Base-by-base conservation (phyloP, 2,113 vertebrate species). In the Panthera leo region DNA sequence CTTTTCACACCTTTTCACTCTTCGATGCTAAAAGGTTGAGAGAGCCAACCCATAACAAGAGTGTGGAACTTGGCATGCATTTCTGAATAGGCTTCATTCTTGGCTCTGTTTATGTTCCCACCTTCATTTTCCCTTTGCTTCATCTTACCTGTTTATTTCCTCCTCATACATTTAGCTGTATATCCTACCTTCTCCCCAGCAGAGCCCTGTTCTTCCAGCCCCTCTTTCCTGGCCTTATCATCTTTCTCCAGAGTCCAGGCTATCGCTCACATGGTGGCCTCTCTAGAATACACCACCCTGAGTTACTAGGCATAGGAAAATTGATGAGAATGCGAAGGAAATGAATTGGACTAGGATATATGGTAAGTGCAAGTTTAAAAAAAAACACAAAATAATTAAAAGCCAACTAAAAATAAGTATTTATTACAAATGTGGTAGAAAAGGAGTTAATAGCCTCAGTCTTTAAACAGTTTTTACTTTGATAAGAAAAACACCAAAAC, bases 391-490 rank as follows among this genome's bases (percentile, higher is more conserved):
- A 79, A 18, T 16, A 76, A 85, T 78, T 55, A 67, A 85, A 95
- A 85, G 36, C 3, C 48, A 67, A 14, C 42, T 21, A 76, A 45
- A 10, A 91, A 16, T 71, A 94, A 34, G 4, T 7, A 55, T 89
- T 36, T 79, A 61, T 58, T 73, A 89, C 25, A 79, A 71, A 19
- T 29, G 51, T 82, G 58, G 21, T n/a, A 39, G 55, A 93, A 48
- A 85, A 58, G 11, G 55, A 45, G 36, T 67, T 71, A 84, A 67
- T 67, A 36, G 45, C 18, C 27, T 61, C 11, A 11, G 48, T 65
- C 70, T 92, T 96, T 53, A 94, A 96, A 92, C 70, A 18, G 18
- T 83, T 96, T 36, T 25, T 71, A 36, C 39, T 82, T 80, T 45
- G 45, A 65, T 89, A 68, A 94, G 76, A 91, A 94, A 88, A 78